Conservation (phyloP, 1,140 invertebrate species). For the Sycobia sp. region DNA sequence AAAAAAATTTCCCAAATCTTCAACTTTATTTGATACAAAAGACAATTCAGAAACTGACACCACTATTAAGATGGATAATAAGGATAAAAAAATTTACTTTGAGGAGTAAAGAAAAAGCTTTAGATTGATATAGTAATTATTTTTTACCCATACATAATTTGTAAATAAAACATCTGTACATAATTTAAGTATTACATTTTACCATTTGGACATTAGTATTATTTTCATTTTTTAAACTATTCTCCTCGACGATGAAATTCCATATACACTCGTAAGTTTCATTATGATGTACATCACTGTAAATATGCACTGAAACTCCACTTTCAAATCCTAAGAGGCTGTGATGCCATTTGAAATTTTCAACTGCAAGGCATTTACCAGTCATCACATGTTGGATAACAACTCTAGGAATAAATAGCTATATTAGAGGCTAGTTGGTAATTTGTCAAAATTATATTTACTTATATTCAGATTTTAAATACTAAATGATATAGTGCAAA, state of each 20-base stretch:
- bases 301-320: constrained; percentile 38
- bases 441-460: neutral
- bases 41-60: neutral
- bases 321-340: constrained; percentile 38
- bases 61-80: neutral
- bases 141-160: neutral
- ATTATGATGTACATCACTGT: constrained; percentile 27
- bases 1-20: constrained; percentile 1
- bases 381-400: constrained; percentile 39
- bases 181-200: neutral
- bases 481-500: neutral
- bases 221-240: neutral
- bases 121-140: neutral
- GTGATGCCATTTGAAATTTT: constrained; percentile 29
- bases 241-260: constrained; percentile 22
- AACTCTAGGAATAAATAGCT: too few species aligned
- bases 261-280: constrained; percentile 37
- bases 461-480: too few species aligned
- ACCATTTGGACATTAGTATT: neutral
- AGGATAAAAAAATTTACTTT: constrained; percentile 13
- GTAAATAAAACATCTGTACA: neutral
- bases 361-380: constrained; percentile 34
- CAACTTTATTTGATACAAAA: neutral
- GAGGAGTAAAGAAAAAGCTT: constrained; percentile 10
- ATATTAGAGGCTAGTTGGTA: too few species aligned